Conservation (phyloP, 2,797 vertebrate genomes). For the Podarcis siculus region DNA sequence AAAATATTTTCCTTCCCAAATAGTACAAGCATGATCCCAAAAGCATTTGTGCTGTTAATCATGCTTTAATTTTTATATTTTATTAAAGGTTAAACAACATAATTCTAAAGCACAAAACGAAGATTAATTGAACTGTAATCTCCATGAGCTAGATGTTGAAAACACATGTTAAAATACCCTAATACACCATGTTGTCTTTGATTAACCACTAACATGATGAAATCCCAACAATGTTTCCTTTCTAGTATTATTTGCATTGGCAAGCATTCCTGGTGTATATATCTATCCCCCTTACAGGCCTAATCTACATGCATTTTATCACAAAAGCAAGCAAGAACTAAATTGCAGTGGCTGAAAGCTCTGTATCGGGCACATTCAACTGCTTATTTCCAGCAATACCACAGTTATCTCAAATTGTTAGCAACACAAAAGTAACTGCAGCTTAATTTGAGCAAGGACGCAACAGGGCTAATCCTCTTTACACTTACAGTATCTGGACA, state of each 20-base stretch:
- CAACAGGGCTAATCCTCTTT: neutral
- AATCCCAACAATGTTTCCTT: slow-evolving; percentile 76
- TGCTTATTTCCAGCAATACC: slow-evolving; percentile 69
- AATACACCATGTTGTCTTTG: slow-evolving; percentile 74
- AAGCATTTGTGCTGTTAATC: slow-evolving; percentile 34
- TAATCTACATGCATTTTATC: slow-evolving; percentile 78
- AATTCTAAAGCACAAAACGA: slow-evolving; percentile 69
- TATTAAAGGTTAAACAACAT: slow-evolving; percentile 61
- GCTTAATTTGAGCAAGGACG: slow-evolving; percentile 17
- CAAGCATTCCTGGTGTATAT: slow-evolving; percentile 61
- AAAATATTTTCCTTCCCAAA: slow-evolving; percentile 35
- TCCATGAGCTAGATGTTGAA: slow-evolving; percentile 71
- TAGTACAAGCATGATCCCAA: slow-evolving; percentile 1
- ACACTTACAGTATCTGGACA: neutral
- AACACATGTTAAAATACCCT: slow-evolving; percentile 74
- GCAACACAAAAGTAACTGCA: slow-evolving; percentile 62
- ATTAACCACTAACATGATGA: slow-evolving; percentile 79
- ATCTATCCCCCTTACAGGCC: slow-evolving; percentile 69
- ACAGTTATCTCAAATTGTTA: slow-evolving; percentile 65
- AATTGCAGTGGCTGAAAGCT: slow-evolving; percentile 62
- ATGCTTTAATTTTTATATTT: slow-evolving; percentile 51
- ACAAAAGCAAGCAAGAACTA: slow-evolving; percentile 66
- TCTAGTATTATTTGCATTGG: slow-evolving; percentile 79
- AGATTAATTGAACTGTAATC: slow-evolving; percentile 76
- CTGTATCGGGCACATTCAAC: slow-evolving; percentile 64